Evolutionary conservation across 2,797 vertebrate species (phyloP).

Genomic region (Karalla daura): DNA sequence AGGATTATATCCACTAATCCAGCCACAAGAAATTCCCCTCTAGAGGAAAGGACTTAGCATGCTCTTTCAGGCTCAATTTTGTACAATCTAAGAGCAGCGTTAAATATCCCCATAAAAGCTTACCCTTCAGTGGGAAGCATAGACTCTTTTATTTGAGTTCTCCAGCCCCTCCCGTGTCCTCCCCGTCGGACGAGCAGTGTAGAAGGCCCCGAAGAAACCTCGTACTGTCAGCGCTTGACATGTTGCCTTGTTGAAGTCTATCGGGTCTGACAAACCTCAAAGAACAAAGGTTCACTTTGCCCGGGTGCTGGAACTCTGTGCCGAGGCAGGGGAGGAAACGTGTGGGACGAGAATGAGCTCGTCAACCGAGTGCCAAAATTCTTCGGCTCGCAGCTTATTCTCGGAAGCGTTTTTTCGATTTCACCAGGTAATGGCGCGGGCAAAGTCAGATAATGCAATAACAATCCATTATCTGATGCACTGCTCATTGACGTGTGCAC

Average conservation of each 20-base stretch:
- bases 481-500: constrained; percentile 14
- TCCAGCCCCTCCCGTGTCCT: background rate
- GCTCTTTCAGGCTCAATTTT: constrained; percentile 16
- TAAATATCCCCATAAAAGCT: constrained; percentile 44
- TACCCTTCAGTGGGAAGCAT: constrained; percentile 27
- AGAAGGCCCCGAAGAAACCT: constrained; percentile 1
- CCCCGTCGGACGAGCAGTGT: background rate
- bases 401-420: background rate
- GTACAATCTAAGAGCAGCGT: constrained; percentile 22
- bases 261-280: constrained; percentile 17
- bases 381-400: too few relatives aligned
- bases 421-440: background rate
- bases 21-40: constrained; percentile 19
- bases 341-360: too few relatives aligned
- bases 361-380: too few relatives aligned
- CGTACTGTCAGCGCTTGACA: constrained; percentile 7
- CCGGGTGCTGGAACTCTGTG: too few relatives aligned
- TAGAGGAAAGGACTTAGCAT: constrained; percentile 35
- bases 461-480: constrained; percentile 34
- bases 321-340: too few relatives aligned
- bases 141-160: constrained; percentile 5
- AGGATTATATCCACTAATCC: constrained; percentile 43
- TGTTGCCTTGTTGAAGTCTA: background rate
- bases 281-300: too few relatives aligned
- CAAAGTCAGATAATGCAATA: constrained; percentile 46